Evolutionary conservation across 2,797 vertebrate species (phyloP).

Genomic region (Leucoraja ocellata): DNA sequence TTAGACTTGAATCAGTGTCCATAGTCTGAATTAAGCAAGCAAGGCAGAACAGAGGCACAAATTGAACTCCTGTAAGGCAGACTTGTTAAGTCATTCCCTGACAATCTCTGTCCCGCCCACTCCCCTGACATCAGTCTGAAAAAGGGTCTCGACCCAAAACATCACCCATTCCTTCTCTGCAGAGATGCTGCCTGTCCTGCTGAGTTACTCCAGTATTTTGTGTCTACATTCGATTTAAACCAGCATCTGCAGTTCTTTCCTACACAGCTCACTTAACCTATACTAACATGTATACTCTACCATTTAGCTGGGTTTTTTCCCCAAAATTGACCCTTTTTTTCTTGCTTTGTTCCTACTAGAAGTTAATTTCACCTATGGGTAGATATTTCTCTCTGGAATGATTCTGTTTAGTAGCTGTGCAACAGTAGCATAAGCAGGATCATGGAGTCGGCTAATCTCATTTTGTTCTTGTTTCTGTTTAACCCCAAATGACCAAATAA

Average conservation of each 20-base stretch:
- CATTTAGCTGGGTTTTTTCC: neutral
- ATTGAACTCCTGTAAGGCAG: no score
- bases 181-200: no score
- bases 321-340: neutral
- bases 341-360: neutral
- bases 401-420: neutral
- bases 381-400: neutral
- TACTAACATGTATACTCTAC: neutral
- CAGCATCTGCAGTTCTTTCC: no score
- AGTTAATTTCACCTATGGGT: neutral
- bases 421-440: neutral
- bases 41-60: neutral
- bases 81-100: neutral
- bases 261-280: neutral
- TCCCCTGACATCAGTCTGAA: no score
- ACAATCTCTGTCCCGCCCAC: no score
- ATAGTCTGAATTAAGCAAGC: neutral
- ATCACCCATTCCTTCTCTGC: no score
- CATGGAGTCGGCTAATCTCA: neutral
- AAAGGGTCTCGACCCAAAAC: no score
- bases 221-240: no score
- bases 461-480: neutral
- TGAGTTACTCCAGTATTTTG: no score
- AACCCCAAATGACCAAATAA: neutral
- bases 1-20: neutral